Evolutionary conservation across 2,113 vertebrate genomes (phyloP).

Genomic region (Planiliza haematocheilus): DNA sequence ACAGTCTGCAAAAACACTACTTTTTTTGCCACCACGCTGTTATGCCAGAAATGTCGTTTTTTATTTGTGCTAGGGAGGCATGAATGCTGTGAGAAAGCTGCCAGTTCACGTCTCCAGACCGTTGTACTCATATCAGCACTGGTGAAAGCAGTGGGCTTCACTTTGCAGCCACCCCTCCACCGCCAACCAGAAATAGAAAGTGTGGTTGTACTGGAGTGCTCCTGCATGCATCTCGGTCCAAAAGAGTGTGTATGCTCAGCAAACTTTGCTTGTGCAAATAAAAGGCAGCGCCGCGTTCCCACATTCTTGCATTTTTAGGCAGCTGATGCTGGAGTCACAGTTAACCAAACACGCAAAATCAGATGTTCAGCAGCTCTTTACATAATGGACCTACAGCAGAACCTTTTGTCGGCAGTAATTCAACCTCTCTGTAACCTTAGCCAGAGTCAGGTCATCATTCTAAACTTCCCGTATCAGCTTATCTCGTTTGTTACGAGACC

Average conservation of each 20-base stretch:
- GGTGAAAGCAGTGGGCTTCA: not conserved
- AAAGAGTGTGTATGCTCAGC: slow-evolving; percentile 24
- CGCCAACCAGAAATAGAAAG: slow-evolving; percentile 30
- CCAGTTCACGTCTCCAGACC: not conserved
- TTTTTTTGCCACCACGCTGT: no score
- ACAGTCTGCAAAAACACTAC: not conserved
- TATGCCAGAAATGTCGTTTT: no score
- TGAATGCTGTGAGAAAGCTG: not conserved
- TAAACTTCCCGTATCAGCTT: slow-evolving; percentile 29
- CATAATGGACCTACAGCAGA: not conserved
- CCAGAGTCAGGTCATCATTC: slow-evolving; percentile 22
- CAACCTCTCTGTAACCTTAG: slow-evolving; percentile 14
- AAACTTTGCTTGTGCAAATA: slow-evolving; percentile 29
- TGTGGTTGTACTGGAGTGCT: slow-evolving; percentile 21
- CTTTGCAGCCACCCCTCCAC: slow-evolving; percentile 4
- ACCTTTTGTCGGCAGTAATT: slow-evolving; percentile 20
- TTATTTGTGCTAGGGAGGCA: no score
- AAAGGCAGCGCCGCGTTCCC: not conserved
- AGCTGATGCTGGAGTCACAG: not conserved
- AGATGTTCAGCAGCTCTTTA: not conserved
- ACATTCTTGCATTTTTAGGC: slow-evolving; percentile 17
- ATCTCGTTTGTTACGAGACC: slow-evolving; percentile 36
- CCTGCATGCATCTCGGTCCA: slow-evolving; percentile 2
- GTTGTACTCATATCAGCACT: not conserved
- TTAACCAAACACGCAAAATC: not conserved